phyloP scores from a whole-genome alignment of 2,797 vertebrate genomes.

The Gymnoscopelus braueri region DNA sequence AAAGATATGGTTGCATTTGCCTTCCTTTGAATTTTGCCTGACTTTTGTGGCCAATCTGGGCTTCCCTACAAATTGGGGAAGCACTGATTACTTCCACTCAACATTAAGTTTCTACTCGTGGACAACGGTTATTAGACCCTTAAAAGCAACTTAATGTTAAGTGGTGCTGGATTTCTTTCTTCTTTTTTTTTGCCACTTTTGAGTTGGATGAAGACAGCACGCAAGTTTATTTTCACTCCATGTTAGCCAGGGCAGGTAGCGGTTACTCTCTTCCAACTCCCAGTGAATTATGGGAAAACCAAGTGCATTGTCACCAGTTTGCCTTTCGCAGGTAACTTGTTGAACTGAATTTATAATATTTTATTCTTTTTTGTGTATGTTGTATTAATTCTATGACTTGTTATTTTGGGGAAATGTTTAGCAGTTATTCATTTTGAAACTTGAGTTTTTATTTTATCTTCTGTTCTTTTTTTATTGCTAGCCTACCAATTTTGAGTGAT shows the following conservation, averaged over 20 bases:
- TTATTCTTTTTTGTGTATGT: constrained; percentile 64
- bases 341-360: constrained; percentile 55
- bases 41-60: constrained; percentile 25
- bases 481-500: constrained; percentile 71
- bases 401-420: constrained; percentile 63
- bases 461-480: constrained; percentile 58
- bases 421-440: constrained; percentile 72
- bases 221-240: constrained; percentile 60
- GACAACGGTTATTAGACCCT: constrained; percentile 30
- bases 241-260: constrained; percentile 40
- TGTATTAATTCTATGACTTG: constrained; percentile 65
- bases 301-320: constrained; percentile 63
- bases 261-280: constrained; percentile 40
- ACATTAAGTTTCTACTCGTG: constrained; percentile 37
- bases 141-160: constrained; percentile 56
- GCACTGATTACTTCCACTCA: constrained; percentile 36
- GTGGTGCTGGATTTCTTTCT: constrained; percentile 57
- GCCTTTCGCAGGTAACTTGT: constrained; percentile 52
- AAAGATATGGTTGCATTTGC: constrained; percentile 32
- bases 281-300: constrained; percentile 48
- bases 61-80: constrained; percentile 26
- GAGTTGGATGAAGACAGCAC: constrained; percentile 50
- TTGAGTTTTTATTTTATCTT: constrained; percentile 72
- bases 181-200: constrained; percentile 32
- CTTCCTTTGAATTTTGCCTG: constrained; percentile 36